Conservation (phyloP, 2,113 vertebrate species). For the Eretmochelys imbricata region DNA sequence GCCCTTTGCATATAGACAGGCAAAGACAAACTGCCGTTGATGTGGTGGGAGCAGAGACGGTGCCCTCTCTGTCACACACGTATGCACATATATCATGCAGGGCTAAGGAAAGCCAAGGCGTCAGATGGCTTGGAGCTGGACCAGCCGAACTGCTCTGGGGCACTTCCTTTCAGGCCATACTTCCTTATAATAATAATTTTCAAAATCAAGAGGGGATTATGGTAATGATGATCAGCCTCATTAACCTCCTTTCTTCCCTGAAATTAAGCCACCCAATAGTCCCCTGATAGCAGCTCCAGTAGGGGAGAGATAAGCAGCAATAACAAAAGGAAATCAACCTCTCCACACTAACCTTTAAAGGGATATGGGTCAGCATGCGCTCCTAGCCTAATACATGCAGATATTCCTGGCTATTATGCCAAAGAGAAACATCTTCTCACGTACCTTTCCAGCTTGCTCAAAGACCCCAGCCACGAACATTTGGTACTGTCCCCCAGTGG, state of each 20-base stretch:
- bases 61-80: background rate
- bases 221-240: background rate
- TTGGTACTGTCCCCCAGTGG: background rate
- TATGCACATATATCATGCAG: background rate
- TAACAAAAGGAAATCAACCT: constrained; percentile 4
- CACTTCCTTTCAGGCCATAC: constrained; percentile 63
- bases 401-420: background rate
- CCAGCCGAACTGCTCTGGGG: background rate
- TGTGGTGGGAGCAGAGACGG: background rate
- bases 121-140: background rate
- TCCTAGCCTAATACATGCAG: fast-evolving
- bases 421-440: background rate
- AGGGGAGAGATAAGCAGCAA: constrained; percentile 36
- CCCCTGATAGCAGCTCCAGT: background rate
- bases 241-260: constrained; percentile 44
- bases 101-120: constrained; percentile 15
- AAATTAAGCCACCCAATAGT: background rate
- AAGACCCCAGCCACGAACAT: background rate
- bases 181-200: constrained; percentile 35
- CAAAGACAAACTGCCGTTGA: background rate
- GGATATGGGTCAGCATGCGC: background rate
- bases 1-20: background rate
- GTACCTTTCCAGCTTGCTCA: too few relatives aligned
- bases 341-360: fast-evolving
- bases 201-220: background rate